Base-by-base conservation (phyloP, 2,113 vertebrate genomes). In the Typhlomys cinereus region DNA sequence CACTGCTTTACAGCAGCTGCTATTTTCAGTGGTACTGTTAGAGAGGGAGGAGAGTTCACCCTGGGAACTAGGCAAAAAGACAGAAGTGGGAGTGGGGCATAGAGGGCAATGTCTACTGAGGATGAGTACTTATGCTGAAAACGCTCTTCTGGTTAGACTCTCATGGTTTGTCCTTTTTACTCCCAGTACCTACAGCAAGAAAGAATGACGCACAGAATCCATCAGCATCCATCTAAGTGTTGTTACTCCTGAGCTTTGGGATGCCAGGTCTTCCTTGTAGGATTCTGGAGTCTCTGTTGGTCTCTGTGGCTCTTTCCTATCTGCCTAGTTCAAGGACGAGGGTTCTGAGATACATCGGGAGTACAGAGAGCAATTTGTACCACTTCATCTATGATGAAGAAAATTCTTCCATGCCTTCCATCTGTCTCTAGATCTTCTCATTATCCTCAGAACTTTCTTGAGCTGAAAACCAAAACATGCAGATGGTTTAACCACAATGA, bases 321-420 rank as follows among this genome's bases (percentile, higher is more conserved):
- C 80, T 18, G 25, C 4, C 4, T 71, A 48, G 46, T 17, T 21
- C 31, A 15, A 39, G 52, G 61, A 21, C 20, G 3, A 12, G 34
- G 34, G 23, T 2, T 8, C 34, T 61, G 5, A 29, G 39, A 6
- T 14, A 20, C 41, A 0, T 0, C n/a, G 1, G 57, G 52, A 0
- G 29, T 27, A 1, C 11, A 15, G 10, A 57, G n/a, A 73, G 21
- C 34, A 76, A 9, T 29, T n/a, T 50, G 54, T 39, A 41, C 69
- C 34, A 31, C 13, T 4, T 0, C 1, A 1, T n/a, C 57, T 82
- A 12, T 23, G 62, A 86, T 5, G 21, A 7, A 12, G 1, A 1
- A 21, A 54, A 70, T 74, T 67, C 54, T 76, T 85, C 46, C 0
- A 0, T 11, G 11, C 8, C 27, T 6, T 10, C 27, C 64, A 10